Percentiles rank a stretch among this genome's conserved stretches.
Evolutionary conservation across 2,888 invertebrate species (phyloP).

Genomic region (Dasypolia templi): DNA sequence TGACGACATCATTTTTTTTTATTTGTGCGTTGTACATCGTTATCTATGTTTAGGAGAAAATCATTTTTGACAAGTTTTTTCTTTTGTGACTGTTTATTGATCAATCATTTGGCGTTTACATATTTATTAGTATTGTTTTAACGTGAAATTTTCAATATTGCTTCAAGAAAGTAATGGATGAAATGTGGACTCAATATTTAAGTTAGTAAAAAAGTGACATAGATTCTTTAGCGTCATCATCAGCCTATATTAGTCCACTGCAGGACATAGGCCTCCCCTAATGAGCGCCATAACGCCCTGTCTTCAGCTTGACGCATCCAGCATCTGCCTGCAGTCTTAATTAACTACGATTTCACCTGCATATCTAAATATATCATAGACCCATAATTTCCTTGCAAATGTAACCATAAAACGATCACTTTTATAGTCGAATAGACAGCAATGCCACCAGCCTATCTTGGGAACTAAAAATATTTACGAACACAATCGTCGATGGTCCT

Average conservation of each 20-base stretch:
- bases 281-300: no score
- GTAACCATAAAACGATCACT: background rate
- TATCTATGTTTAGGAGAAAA: conserved; percentile 28
- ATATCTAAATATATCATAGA: background rate
- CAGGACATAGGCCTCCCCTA: no score
- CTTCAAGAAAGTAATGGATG: background rate
- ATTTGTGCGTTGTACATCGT: conserved; percentile 29
- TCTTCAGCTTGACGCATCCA: no score
- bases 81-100: conserved; percentile 30
- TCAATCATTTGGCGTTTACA: background rate
- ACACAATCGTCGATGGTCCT: conserved; percentile 36
- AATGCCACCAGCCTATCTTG: conserved; percentile 24
- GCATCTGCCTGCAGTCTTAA: no score
- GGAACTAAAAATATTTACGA: conserved; percentile 45
- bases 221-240: background rate
- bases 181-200: background rate
- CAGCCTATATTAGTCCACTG: no score
- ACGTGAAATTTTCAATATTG: background rate
- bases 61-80: conserved; percentile 37
- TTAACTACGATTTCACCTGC: background rate
- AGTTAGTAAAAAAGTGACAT: background rate
- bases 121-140: background rate
- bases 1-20: conserved; percentile 55
- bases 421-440: conserved; percentile 15
- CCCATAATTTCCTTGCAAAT: background rate